A percentile compares a stretch with the other conserved stretches of the same genome.
Evolutionary conservation across 2,797 vertebrate species (phyloP).

Genomic region (Sebastes reedi): DNA sequence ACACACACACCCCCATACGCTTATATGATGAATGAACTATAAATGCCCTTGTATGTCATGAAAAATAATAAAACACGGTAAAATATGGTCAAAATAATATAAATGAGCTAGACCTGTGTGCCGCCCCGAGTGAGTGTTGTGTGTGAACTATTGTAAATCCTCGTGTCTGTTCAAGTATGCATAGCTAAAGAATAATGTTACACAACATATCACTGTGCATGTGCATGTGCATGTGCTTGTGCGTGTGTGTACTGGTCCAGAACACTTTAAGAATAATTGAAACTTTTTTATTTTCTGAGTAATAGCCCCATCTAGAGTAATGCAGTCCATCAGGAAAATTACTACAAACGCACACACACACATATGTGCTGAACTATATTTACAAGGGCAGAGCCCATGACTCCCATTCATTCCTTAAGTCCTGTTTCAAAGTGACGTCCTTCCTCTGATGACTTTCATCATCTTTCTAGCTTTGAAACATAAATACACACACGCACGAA

Average conservation of each 20-base stretch:
- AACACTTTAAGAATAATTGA: slow-evolving; percentile 45
- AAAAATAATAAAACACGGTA: slow-evolving; percentile 40
- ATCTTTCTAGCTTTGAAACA: slow-evolving; percentile 52
- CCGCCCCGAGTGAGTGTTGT: not conserved
- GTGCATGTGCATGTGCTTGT: too few species aligned
- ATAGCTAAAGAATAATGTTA: slow-evolving; percentile 7
- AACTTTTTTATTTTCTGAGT: slow-evolving; percentile 61
- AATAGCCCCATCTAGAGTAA: slow-evolving; percentile 62
- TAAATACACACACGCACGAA: slow-evolving; percentile 4
- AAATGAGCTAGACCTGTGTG: slow-evolving; percentile 22
- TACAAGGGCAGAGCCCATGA: slow-evolving; percentile 11
- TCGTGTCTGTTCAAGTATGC: not conserved
- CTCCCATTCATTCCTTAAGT: slow-evolving; percentile 39
- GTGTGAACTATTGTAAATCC: slow-evolving; percentile 16
- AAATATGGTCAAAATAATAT: slow-evolving; percentile 35
- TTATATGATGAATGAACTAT: slow-evolving; percentile 30
- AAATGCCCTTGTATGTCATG: slow-evolving; percentile 33
- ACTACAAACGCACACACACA: slow-evolving; percentile 18
- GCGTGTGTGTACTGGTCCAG: not conserved
- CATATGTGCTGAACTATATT: not conserved
- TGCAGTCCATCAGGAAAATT: slow-evolving; percentile 67
- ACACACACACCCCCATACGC: not conserved
- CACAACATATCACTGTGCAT: not conserved
- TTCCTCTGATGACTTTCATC: slow-evolving; percentile 58
- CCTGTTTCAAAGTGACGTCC: slow-evolving; percentile 48